These are phyloP conservation scores for Buceros bicornis DNA, from an alignment of 2,797 vertebrate species.

Conservation along the genomic window DNA sequence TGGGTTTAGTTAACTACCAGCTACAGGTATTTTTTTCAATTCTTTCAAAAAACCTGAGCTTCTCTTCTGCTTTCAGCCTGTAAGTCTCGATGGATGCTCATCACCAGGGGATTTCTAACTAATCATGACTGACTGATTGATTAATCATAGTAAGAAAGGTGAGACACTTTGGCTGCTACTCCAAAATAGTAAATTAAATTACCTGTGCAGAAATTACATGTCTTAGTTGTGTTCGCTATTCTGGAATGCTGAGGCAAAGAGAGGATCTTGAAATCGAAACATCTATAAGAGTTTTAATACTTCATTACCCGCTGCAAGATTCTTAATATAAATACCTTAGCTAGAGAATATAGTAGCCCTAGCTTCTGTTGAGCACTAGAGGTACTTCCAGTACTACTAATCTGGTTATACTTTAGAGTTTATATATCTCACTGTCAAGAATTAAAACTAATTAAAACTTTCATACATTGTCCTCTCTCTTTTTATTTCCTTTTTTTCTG, in stretches of 20 bases:
- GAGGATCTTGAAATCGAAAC: background rate
- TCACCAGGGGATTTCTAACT: background rate
- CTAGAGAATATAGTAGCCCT: background rate
- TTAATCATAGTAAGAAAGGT: background rate
- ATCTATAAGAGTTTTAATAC: background rate
- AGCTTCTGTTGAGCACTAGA: background rate
- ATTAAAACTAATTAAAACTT: background rate
- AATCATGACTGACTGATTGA: background rate
- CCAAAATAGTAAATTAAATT: background rate
- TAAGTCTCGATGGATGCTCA: background rate
- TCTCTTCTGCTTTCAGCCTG: background rate
- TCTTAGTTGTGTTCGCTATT: background rate
- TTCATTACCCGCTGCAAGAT: background rate
- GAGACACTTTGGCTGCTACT: background rate
- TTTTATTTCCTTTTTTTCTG: rapidly evolving
- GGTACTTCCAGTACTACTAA: background rate
- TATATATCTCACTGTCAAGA: background rate
- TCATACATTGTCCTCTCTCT: rapidly evolving
- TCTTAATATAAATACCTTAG: background rate
- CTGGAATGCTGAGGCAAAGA: background rate
- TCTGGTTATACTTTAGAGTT: background rate
- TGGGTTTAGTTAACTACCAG: background rate
- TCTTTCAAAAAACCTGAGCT: background rate
- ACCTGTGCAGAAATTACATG: background rate
- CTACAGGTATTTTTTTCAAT: background rate